Evolutionary conservation across 1,140 invertebrate genomes (phyloP), one percentile per base, ranked within the genome.

Genomic region (Leptinotarsa texana): DNA sequence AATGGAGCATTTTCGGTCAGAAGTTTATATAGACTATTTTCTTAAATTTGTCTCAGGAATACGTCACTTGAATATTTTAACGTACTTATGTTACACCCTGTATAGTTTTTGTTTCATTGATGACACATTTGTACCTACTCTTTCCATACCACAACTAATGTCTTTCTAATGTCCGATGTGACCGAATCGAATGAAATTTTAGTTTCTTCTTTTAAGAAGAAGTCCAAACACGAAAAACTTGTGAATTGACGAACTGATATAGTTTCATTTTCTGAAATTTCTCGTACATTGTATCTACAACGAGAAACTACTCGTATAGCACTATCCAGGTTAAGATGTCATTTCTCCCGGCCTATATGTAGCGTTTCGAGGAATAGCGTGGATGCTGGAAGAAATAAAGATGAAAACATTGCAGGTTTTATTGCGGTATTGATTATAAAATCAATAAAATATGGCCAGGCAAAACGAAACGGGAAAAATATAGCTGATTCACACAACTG

Each of bases 371-470:
- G 33, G 33, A 42, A 42, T 42, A 57, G 63, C 17, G 63, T 79
- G 82, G 82, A 81, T 79, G 81, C 80, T 80, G 79, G 80, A 57
- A 75, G 77, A 82, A 85, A 84, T 84, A 84, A 84, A 84, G 83
- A 85, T 84, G 84, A 85, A 85, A 85, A 85, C 84, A 85, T 84
- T 85, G 83, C 84, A 85, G 84, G 81, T 85, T 85, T 85, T 85
- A 85, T 85, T 85, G 83, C 84, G 84, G 83, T 85, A 85, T 85
- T 85, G 84, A 85, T 85, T 85, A 85, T 85, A 85, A 83, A 85
- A 85, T 85, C 84, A 84, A 85, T 85, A 85, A 85, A 85, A 85
- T 85, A 85, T 85, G 83, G 83, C 82, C 82, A 76, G 77, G 77
- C 80, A 78, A 82, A 82, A 80, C 78, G 80, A 82, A 82, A 83